Evolutionary conservation across 2,113 vertebrate genomes (phyloP), one percentile per base, ranked within the genome.

Genomic region (Rhizomys pruinosus): DNA sequence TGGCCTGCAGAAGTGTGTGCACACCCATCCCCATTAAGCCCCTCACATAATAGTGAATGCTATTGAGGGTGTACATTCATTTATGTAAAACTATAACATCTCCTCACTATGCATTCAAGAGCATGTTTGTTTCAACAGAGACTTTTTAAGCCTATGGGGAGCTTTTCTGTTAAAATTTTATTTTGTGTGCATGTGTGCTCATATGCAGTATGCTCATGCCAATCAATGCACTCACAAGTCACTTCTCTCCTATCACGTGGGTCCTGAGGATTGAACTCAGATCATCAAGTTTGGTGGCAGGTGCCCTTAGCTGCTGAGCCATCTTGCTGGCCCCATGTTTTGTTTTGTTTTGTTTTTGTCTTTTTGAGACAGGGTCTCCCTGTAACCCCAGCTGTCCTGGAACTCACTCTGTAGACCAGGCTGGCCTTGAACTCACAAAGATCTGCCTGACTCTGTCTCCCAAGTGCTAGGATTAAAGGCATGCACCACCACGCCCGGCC

Each of bases 1-100:
- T 61, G 57, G 27, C 29, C n/a, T 37, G 42, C 7, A 47, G n/a
- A 1, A 5, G 19, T 13, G 6, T 7, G 68, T 37, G 8, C 19
- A 7, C 0, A 15, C 6, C 13, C 42, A 34, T 23, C 39, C n/a
- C 55, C 23, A 13, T 10, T 37, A 22, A 3, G 0, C 10, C 5
- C 68, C 34, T 61, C 79, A 20, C 37, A 47, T 11, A 3, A 5
- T 4, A n/a, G 13, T 4, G 17, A 88, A 12, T 22, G 15, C 8
- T 3, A 17, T 0, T 37, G 42, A 64, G 34, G 47, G 78, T 17
- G 11, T 4, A 25, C 20, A 16, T 27, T 29, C 63, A 20, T 3
- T 76, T n/a, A n/a, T n/a, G 27, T 11, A 39, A 20, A 89, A 32
- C 5, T 64, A 20, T 29, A 32, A 68, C 32, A 90, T 87, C 71